Base-by-base conservation (phyloP, 2,113 vertebrate species). In the Catharus minimus region DNA sequence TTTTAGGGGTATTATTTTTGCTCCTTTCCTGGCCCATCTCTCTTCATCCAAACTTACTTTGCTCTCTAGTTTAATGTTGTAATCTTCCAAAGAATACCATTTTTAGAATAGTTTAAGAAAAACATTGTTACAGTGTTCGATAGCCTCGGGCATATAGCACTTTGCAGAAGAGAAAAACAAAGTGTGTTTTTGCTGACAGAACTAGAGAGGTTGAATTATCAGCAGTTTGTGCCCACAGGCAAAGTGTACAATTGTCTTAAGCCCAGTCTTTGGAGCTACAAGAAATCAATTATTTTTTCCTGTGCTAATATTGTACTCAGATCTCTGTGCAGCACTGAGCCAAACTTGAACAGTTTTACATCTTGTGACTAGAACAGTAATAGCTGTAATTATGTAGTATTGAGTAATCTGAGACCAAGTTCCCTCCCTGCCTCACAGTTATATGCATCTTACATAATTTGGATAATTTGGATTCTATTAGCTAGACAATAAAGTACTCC, bases 241-340 rank as follows among this genome's bases (percentile, higher is more conserved):
- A 77, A 82, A 75, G 13, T 23, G 16, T 46, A 67, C 2, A 9
- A 18, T 74, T 90, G 58, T 69, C 64, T 87, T 79, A 56, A 89
- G 46, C 57, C 36, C n/a, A 38, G 52, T 90, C 47, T 85, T 79
- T 4, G 12, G 55, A 79, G 20, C 41, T 67, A 71, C 47, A 77
- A 74, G 77, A 60, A 93, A 77, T 89, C 39, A 58, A 38, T 76
- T 84, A n/a, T 61, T 73, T 84, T 91, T 67, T 91, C n/a, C 26
- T 66, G 13, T 38, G 13, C 28, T 80, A 36, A 26, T 86, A 32
- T 15, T 88, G 15, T 32, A 33, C 52, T 85, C 67, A 75, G 58
- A 65, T 89, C 30, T 75, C 38, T 85, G 32, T 26, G 50, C 28
- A 90, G 28, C n/a, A 53, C 16, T 71, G 36, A 85, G 43, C 47